Evolutionary conservation across 2,797 vertebrate genomes (phyloP), one percentile per base, ranked within the genome.

Genomic region (Jordanella pulchra): DNA sequence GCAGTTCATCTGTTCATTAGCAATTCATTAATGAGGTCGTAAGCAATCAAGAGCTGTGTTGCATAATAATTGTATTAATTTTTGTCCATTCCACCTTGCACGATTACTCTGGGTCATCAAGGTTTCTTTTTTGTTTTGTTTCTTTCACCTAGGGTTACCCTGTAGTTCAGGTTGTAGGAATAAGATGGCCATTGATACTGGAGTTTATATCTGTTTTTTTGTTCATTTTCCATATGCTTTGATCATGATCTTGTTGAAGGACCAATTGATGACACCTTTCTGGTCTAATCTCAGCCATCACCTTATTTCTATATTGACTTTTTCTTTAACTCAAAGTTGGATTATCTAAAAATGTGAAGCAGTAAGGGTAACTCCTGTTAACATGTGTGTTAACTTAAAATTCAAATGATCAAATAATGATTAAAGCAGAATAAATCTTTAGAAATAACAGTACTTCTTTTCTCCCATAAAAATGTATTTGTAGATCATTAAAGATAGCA

Each of bases 1-100:
- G 25, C 53, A 25, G 67, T 68, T 77, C 81, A 84, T 73, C 73
- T 82, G 72, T 80, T 69, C 63, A 68, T 74, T 70, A 70, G 65
- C 68, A 70, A 48, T 78, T 61, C 80, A 83, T 63, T 51, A 72
- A 30, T 54, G 18, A 45, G 66, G 39, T 66, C 51, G 67, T 82
- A 77, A 83, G n/a, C n/a, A n/a, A n/a, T n/a, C n/a, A n/a, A n/a
- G n/a, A n/a, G n/a, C n/a, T n/a, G n/a, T n/a, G n/a, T n/a, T n/a
- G n/a, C n/a, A n/a, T n/a, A n/a, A n/a, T n/a, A n/a, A n/a, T n/a
- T n/a, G n/a, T n/a, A n/a, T n/a, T n/a, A n/a, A n/a, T n/a, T n/a
- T n/a, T n/a, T n/a, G n/a, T n/a, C n/a, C n/a, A n/a, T n/a, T n/a
- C n/a, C n/a, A n/a, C 39, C 11, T 25, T 45, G 10, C 44, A 45